A percentile compares a stretch with the other conserved stretches of the same genome.
These are phyloP conservation scores for Crypturellus tataupa DNA, from an alignment of 2,797 vertebrate species.

Conservation along the genomic window DNA sequence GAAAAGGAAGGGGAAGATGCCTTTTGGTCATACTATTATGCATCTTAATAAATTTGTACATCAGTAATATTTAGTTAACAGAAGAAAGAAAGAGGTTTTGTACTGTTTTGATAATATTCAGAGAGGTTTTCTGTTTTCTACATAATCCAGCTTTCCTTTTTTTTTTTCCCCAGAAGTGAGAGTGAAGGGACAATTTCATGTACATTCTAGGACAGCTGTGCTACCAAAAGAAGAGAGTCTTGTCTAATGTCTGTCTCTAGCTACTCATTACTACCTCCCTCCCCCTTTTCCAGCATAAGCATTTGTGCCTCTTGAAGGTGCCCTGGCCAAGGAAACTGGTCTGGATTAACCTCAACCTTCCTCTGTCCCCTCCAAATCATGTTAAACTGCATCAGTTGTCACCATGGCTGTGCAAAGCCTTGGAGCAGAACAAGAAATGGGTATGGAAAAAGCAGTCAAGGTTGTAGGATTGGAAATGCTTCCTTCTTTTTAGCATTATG, in stretches of 20 bases:
- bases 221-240: not conserved
- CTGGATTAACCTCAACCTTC: not conserved
- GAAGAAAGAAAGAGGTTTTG: not conserved
- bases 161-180: not conserved
- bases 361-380: not conserved
- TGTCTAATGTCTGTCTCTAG: not conserved
- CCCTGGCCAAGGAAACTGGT: not conserved
- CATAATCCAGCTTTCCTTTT: not conserved
- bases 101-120: not conserved
- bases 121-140: not conserved
- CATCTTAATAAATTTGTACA: not conserved
- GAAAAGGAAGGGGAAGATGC: conserved; percentile 15
- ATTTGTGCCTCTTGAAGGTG: not conserved
- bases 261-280: not conserved
- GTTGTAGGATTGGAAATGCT: not conserved
- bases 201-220: not conserved
- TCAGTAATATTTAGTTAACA: not conserved
- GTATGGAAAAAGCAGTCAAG: not conserved
- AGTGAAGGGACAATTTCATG: not conserved
- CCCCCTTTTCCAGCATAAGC: not conserved
- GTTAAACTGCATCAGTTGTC: not conserved
- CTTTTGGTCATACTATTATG: not conserved
- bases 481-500: not conserved
- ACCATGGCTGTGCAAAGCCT: not conserved
- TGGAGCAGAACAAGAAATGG: not conserved